Base-by-base conservation (phyloP, 2,888 invertebrate species). In the Volucella zonaria region DNA sequence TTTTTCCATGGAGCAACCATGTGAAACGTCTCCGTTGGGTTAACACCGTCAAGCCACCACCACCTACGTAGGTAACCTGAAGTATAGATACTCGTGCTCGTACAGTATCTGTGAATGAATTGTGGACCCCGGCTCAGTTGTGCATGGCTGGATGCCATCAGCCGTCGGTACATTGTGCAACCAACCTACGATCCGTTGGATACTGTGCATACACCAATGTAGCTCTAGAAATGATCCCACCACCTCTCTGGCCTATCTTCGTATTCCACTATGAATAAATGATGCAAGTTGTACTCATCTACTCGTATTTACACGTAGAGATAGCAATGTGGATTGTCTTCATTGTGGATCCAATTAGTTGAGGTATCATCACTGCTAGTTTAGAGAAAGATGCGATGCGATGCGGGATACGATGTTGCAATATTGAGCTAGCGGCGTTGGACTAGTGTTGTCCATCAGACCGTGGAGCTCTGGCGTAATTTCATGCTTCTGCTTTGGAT, bases 121-220 rank as follows among this genome's bases (percentile, higher is more conserved):
- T 67, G 61, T 61, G 45, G 38, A 49, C 47, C 59, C 40, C 45
- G 23, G 56, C 62, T 56, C 43, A 51, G 56, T 31, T 64, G 62
- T 58, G 73, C 79, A 82, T 79, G 82, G 74, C 68, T 82, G 79
- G 74, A 64, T 74, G 58, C 45, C 62, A 79, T 74, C 45, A 31
- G 31, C 67, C 68, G 23, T 42, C 11, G 49, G 43, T 61, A 49
- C 68, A 68, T 79, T 82, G 82, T 52, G 79, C 79, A 79, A 82
- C 47, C 23, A 52, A 38, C 42, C 64, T 23, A 54, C 58, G 52
- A 40, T 66, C 40, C 45, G 59, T 71, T 71, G 59, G 43, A 49
- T 71, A 77, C 71, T 54, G 42, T 58, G 40, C 43, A 47, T 51
- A 64, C 45, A 8, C 4, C 14, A 47, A 18, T 11, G 31, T 6